Percentiles rank a stretch among this genome's conserved stretches.
phyloP scores from a whole-genome alignment of 1,140 invertebrate genomes.

The Drosophila ficusphila region DNA sequence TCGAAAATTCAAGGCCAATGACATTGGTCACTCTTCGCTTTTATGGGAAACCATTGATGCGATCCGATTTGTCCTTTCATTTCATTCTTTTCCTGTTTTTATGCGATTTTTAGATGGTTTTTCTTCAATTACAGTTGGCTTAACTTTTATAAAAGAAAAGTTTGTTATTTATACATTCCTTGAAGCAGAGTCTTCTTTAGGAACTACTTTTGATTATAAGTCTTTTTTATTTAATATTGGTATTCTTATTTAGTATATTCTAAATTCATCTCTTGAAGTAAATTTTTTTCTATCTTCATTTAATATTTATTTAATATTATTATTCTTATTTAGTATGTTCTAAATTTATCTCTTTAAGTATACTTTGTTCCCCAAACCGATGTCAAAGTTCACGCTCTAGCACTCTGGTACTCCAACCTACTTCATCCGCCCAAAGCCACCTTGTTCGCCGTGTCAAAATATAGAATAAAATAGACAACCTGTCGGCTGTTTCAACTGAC shows the following conservation, averaged over 20 bases:
- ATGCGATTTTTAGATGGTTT: not conserved
- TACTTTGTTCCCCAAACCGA: not conserved
- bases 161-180: no score
- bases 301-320: no score
- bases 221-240: no score
- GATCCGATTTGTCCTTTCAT: constrained; percentile 28
- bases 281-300: no score
- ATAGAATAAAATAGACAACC: constrained; percentile 10
- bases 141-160: not conserved
- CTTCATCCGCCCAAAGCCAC: not conserved
- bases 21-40: constrained; percentile 36
- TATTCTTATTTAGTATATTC: not conserved
- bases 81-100: not conserved
- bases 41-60: constrained; percentile 38
- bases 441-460: constrained; percentile 1
- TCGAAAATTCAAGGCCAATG: constrained; percentile 48
- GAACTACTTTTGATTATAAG: no score
- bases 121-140: constrained; percentile 6
- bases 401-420: no score
- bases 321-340: not conserved
- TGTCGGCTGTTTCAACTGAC: constrained; percentile 4
- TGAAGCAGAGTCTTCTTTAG: no score
- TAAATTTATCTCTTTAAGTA: not conserved
- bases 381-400: not conserved
- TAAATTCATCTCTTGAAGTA: not conserved